Conservation (phyloP, 53 echinoderm and acorn worm genomes). For the Apostichopus leukothele region DNA sequence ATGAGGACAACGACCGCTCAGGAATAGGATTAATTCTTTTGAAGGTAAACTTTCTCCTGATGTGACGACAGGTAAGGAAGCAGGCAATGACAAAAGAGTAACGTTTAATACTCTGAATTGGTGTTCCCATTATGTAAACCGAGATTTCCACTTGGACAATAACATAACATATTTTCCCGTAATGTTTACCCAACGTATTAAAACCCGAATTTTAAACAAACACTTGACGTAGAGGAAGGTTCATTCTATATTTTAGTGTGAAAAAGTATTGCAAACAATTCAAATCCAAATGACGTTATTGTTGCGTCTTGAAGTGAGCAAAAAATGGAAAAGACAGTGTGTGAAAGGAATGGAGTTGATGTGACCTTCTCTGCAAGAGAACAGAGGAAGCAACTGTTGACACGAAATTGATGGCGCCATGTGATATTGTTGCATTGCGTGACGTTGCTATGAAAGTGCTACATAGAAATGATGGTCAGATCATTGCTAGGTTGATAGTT, state of each 20-base stretch:
- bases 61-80: conserved; percentile 36
- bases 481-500: too few species aligned
- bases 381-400: background rate
- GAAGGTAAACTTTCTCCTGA: conserved; percentile 12
- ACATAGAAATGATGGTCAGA: too few species aligned
- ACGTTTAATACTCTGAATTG: conserved; percentile 14
- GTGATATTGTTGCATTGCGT: background rate
- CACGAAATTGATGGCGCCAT: conserved; percentile 9
- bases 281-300: background rate
- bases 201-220: conserved; percentile 38
- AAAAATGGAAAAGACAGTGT: background rate
- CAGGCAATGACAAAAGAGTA: conserved; percentile 7
- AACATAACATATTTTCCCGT: conserved; percentile 31
- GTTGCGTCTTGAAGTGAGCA: background rate
- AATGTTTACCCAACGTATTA: conserved; percentile 36
- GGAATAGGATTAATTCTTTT: conserved; percentile 32
- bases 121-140: conserved; percentile 41
- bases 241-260: background rate
- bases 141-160: conserved; percentile 37
- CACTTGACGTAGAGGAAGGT: background rate
- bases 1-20: conserved; percentile 43
- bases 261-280: background rate
- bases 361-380: background rate
- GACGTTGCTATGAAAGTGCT: too few species aligned
- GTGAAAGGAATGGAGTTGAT: background rate